These are phyloP conservation scores for Cephonodes hylas DNA, from an alignment of 2,888 invertebrate species.

Conservation along the genomic window DNA sequence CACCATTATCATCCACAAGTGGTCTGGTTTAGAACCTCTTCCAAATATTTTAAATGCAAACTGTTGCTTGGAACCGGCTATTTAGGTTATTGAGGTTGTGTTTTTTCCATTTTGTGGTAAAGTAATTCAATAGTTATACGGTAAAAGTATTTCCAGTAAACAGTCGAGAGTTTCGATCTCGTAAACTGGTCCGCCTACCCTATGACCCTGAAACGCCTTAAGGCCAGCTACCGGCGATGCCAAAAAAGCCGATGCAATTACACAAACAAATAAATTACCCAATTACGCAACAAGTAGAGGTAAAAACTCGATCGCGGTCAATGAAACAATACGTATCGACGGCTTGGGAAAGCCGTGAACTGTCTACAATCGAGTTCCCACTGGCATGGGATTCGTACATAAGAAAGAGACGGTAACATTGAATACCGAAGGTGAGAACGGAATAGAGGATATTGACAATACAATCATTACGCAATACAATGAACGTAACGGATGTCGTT, in stretches of 20 bases:
- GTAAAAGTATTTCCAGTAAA: too few relatives aligned
- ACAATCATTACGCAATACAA: background rate
- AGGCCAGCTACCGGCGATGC: background rate
- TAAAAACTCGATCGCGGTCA: constrained; percentile 5
- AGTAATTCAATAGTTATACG: too few relatives aligned
- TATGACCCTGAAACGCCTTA: background rate
- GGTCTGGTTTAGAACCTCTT: too few relatives aligned
- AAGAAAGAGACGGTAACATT: background rate
- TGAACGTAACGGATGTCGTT: background rate
- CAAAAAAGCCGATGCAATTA: constrained; percentile 4
- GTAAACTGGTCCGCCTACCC: background rate
- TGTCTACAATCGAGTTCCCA: background rate
- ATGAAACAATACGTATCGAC: constrained; percentile 11
- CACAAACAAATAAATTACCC: background rate
- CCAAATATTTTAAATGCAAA: too few relatives aligned
- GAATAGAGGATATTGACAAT: background rate
- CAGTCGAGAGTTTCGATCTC: background rate
- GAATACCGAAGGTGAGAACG: background rate
- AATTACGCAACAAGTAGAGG: constrained; percentile 8
- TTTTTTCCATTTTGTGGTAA: too few relatives aligned
- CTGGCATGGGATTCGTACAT: background rate
- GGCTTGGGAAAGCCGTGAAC: constrained; percentile 10
- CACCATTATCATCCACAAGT: too few relatives aligned
- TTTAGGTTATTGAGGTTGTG: too few relatives aligned
- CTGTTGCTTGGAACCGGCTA: too few relatives aligned